Evolutionary conservation across 2,113 vertebrate species (phyloP).

Genomic region (Triplophysa rosa): DNA sequence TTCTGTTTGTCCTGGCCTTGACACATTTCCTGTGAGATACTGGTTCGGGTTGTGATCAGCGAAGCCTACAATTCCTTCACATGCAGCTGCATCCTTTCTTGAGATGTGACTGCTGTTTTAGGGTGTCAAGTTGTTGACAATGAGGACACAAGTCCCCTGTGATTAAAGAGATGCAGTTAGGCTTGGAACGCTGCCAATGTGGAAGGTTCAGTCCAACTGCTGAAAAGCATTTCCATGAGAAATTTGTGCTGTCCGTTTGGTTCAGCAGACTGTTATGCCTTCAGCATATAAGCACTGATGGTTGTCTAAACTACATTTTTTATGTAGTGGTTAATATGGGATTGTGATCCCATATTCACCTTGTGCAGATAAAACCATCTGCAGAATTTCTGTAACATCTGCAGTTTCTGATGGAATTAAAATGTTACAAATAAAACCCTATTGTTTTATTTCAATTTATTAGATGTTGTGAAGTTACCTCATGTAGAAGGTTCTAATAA

Average conservation of each 20-base stretch:
- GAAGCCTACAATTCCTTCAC: constrained; percentile 37
- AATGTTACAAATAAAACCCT: no score
- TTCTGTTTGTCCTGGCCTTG: constrained; percentile 31
- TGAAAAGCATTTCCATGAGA: constrained; percentile 42
- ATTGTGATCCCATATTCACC: no score
- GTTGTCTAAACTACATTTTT: no score
- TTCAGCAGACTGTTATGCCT: background rate
- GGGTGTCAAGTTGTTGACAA: constrained; percentile 42
- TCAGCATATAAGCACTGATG: background rate
- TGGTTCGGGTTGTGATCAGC: constrained; percentile 27
- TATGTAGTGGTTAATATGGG: no score
- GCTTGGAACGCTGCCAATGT: constrained; percentile 37
- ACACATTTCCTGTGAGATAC: constrained; percentile 44
- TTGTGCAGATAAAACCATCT: no score
- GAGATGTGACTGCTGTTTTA: constrained; percentile 37
- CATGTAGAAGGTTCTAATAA: no score
- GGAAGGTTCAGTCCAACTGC: constrained; percentile 38
- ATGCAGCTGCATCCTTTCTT: constrained; percentile 57
- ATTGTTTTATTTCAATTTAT: no score
- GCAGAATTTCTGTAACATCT: no score
- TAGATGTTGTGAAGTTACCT: no score
- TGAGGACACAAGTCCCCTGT: constrained; percentile 49
- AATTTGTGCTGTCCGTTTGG: background rate
- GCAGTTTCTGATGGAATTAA: no score
- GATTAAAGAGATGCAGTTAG: constrained; percentile 45